phyloP scores from a whole-genome alignment of 2,113 vertebrate genomes.

The Ictalurus furcatus region DNA sequence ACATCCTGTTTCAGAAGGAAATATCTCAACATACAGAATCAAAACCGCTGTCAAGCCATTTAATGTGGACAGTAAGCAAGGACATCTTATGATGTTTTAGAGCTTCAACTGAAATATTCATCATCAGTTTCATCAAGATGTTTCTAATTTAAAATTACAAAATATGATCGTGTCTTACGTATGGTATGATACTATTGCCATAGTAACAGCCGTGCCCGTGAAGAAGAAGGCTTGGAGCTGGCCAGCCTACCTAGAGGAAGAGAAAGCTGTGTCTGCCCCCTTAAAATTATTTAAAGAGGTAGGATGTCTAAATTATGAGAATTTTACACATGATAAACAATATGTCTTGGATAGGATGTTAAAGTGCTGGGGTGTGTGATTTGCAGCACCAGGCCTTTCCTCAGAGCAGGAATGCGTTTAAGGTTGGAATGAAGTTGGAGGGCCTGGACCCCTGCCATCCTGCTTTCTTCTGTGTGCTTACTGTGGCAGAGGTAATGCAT shows the following conservation, averaged over 20 bases:
- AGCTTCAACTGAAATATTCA: background rate
- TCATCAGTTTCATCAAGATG: background rate
- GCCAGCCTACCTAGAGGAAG: constrained; percentile 93
- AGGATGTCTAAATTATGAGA: constrained; percentile 1
- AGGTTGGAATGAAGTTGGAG: constrained; percentile 95
- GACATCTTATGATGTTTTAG: background rate
- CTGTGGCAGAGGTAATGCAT: constrained; percentile 86
- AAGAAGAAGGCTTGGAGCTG: constrained; percentile 96
- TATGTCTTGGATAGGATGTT: background rate
- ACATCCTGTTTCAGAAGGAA: background rate
- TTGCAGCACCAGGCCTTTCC: constrained; percentile 91
- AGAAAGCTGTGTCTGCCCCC: constrained; percentile 85
- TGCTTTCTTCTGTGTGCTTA: constrained; percentile 92
- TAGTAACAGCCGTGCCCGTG: constrained; percentile 73
- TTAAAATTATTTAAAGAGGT: constrained; percentile 97
- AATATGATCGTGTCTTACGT: background rate
- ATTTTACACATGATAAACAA: background rate
- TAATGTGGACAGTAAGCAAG: background rate
- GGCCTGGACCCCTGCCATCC: constrained; percentile 93
- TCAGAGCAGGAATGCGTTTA: constrained; percentile 95
- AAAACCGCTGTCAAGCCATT: background rate
- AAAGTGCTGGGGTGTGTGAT: constrained; percentile 25
- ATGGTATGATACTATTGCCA: constrained; percentile 24
- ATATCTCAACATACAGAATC: background rate
- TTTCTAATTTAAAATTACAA: background rate